These are phyloP conservation scores for Clarias batrachus DNA, from an alignment of 2,113 vertebrate species.

Conservation along the genomic window DNA sequence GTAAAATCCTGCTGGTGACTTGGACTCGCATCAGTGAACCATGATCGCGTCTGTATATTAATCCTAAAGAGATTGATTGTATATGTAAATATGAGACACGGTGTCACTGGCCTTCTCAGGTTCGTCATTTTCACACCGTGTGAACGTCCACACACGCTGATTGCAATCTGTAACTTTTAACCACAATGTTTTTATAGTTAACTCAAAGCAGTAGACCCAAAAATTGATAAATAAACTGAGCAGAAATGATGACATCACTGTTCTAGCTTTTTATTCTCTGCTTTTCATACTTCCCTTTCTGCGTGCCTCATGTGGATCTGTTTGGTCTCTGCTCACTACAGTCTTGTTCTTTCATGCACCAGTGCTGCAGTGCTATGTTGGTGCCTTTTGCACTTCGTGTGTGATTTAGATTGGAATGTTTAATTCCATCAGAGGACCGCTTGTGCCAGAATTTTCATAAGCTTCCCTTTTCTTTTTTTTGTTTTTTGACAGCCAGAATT, in stretches of 20 bases:
- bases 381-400: neutral
- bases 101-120: neutral
- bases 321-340: neutral
- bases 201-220: neutral
- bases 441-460: conserved; percentile 31
- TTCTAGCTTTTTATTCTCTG: conserved; percentile 20
- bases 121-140: neutral
- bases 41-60: neutral
- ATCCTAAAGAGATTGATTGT: neutral
- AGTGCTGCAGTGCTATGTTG: neutral
- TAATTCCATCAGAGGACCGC: conserved; percentile 22
- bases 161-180: neutral
- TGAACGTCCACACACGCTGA: neutral
- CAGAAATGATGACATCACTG: conserved; percentile 16
- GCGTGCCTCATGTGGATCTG: neutral
- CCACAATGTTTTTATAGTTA: conserved; percentile 6
- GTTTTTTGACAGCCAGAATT: conserved; percentile 12
- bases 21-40: neutral
- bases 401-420: conserved; percentile 28
- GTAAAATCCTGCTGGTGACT: neutral
- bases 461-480: conserved; percentile 14
- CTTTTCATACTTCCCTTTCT: neutral
- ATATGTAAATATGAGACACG: neutral
- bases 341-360: neutral
- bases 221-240: conserved; percentile 26